Evolutionary conservation across 2,113 vertebrate genomes (phyloP), one percentile per base, ranked within the genome.

Genomic region (Spheniscus mendiculus): DNA sequence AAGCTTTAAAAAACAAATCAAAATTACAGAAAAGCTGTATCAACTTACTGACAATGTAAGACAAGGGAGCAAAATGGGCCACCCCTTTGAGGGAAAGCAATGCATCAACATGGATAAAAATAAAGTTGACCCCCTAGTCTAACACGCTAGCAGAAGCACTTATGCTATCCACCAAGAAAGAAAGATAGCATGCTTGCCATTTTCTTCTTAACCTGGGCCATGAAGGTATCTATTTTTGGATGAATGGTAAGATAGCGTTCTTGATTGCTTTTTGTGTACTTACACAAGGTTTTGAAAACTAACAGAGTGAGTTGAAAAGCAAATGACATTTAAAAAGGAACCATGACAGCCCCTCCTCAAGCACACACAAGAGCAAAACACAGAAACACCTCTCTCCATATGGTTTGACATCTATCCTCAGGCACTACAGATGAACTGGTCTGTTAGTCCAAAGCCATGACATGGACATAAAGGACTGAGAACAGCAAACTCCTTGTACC

Each of bases 381-480:
- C 18, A 20, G 5, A 9, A 3, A 1, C 10, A 10, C 4, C 6
- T 49, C n/a, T 14, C 30, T 25, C 15, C 12, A 0, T 1, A 8
- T 0, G 13, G 13, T 6, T 1, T 29, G 70, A 7, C 18, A 38
- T 3, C 38, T 9, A 5, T 5, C 32, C 11, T 15, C 44, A 12
- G 36, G 23, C 19, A 23, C 1, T 18, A 34, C 15, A 36, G 23
- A 15, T 1, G 11, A 58, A 34, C 22, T 1, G 16, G 32, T 14
- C 38, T 15, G 29, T n/a, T 8, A 34, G 30, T 15, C 15, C 70
- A 34, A 63, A 74, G 42, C 22, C 25, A 8, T 0, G 7, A 49
- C 34, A 40, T 0, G 2, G 34, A 10, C 52, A 18, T 3, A 15
- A 71, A 34, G 2, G 30, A 34, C 8, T 30, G 16, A 22, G 36